Percentiles rank a stretch among this genome's conserved stretches.
These are phyloP conservation scores for Aphis craccivora DNA, from an alignment of 1,140 invertebrate genomes.

Conservation along the genomic window DNA sequence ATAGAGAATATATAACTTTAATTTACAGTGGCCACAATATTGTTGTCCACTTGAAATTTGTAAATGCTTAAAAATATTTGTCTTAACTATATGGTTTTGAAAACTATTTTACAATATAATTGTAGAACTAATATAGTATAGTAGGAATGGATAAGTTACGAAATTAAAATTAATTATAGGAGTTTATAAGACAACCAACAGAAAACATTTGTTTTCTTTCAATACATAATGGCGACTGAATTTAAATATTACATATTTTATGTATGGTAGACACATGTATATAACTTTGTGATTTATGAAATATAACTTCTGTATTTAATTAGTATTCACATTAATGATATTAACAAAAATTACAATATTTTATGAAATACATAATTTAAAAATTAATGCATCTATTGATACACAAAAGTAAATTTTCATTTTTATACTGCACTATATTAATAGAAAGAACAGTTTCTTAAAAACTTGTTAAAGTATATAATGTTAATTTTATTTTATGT, in stretches of 20 bases:
- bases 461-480: slow-evolving; percentile 40
- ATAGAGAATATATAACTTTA: not conserved
- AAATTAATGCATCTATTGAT: not conserved
- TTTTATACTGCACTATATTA: slow-evolving; percentile 19
- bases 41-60: not conserved
- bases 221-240: slow-evolving; percentile 27
- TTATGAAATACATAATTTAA: not conserved
- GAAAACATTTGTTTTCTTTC: slow-evolving; percentile 24
- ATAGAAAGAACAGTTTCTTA: slow-evolving; percentile 8
- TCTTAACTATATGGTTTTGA: slow-evolving; percentile 7
- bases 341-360: not conserved
- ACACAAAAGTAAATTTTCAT: slow-evolving; percentile 15
- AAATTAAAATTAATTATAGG: slow-evolving; percentile 33
- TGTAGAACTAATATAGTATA: not conserved
- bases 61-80: slow-evolving; percentile 25
- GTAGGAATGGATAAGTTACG: slow-evolving; percentile 38
- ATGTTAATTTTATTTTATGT: slow-evolving; percentile 25
- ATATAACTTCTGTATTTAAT: not conserved
- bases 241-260: slow-evolving; percentile 21
- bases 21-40: not conserved
- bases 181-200: not conserved
- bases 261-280: not conserved
- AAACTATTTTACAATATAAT: slow-evolving; percentile 1
- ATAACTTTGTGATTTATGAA: slow-evolving; percentile 40
- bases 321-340: not conserved